These are phyloP conservation scores for Oryzias curvinotus DNA, from an alignment of 2,113 vertebrate species.

Conservation along the genomic window DNA sequence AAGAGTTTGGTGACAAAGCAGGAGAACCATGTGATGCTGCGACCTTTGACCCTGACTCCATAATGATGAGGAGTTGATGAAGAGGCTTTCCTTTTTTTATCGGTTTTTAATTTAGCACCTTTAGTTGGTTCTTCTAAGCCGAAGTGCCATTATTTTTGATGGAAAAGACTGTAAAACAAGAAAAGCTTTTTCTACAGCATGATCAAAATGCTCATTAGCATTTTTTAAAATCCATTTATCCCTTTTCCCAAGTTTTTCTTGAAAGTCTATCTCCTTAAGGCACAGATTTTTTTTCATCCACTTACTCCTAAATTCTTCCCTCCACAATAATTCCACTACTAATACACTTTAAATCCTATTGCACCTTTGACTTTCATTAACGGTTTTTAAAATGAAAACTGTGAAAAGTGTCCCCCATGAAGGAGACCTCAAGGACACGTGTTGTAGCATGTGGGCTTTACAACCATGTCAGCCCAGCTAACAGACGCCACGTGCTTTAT, in stretches of 20 bases:
- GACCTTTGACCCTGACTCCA: too few species aligned
- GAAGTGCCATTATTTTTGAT: too few species aligned
- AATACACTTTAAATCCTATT: slow-evolving; percentile 59
- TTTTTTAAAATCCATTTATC: slow-evolving; percentile 17
- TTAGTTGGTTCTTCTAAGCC: too few species aligned
- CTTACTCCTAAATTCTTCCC: slow-evolving; percentile 51
- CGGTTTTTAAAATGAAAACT: slow-evolving; percentile 41
- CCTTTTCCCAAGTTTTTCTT: not conserved
- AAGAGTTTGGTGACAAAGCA: too few species aligned
- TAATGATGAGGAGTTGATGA: too few species aligned
- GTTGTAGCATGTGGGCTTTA: slow-evolving; percentile 11
- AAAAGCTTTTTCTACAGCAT: too few species aligned
- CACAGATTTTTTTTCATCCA: slow-evolving; percentile 48
- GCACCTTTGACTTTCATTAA: slow-evolving; percentile 60
- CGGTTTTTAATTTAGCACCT: too few species aligned
- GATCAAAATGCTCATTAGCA: slow-evolving; percentile 37
- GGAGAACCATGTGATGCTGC: too few species aligned
- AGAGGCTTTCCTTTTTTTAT: too few species aligned
- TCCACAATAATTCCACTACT: slow-evolving; percentile 52
- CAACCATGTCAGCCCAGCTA: slow-evolving; percentile 16
- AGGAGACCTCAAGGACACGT: slow-evolving; percentile 34
- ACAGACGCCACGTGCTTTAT: slow-evolving; percentile 19
- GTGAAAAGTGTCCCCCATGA: slow-evolving; percentile 34
- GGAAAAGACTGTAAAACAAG: too few species aligned
- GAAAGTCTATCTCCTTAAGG: slow-evolving; percentile 30